Evolutionary conservation across 2,888 invertebrate species (phyloP).

Genomic region (Lochmaea capreae): DNA sequence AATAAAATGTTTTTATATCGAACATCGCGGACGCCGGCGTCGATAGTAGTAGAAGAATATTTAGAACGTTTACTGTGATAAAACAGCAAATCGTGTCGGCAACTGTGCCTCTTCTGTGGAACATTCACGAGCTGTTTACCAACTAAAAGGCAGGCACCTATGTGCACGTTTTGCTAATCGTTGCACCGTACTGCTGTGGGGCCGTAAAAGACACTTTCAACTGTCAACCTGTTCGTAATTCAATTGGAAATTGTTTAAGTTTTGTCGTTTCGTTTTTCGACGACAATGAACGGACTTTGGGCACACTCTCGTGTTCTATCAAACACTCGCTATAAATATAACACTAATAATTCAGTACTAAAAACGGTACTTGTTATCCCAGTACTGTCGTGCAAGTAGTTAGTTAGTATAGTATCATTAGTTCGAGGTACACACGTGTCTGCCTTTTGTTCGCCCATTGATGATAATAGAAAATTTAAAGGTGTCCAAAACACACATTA

Average conservation of each 20-base stretch:
- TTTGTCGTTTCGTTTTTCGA: constrained; percentile 39
- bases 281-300: constrained; percentile 46
- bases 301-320: constrained; percentile 46
- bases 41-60: constrained; percentile 43
- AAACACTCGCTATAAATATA: constrained; percentile 52
- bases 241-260: constrained; percentile 42
- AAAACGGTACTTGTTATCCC: constrained; percentile 48
- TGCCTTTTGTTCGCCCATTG: constrained; percentile 66
- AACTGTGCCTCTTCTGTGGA: constrained; percentile 64
- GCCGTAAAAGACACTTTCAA: constrained; percentile 40
- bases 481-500: constrained; percentile 64
- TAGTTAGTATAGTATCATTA: constrained; percentile 59
- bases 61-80: constrained; percentile 66
- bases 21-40: constrained; percentile 29
- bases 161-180: constrained; percentile 58
- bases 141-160: constrained; percentile 66
- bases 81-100: constrained; percentile 64
- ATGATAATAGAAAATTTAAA: constrained; percentile 59
- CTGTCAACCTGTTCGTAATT: constrained; percentile 42
- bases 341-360: constrained; percentile 47
- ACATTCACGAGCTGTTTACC: constrained; percentile 64
- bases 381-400: constrained; percentile 53
- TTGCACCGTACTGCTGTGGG: constrained; percentile 49
- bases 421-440: constrained; percentile 65
- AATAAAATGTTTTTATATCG: constrained; percentile 1